Evolutionary conservation across 2,888 invertebrate genomes (phyloP), one percentile per base, ranked within the genome.

Genomic region (Adela reaumurella): DNA sequence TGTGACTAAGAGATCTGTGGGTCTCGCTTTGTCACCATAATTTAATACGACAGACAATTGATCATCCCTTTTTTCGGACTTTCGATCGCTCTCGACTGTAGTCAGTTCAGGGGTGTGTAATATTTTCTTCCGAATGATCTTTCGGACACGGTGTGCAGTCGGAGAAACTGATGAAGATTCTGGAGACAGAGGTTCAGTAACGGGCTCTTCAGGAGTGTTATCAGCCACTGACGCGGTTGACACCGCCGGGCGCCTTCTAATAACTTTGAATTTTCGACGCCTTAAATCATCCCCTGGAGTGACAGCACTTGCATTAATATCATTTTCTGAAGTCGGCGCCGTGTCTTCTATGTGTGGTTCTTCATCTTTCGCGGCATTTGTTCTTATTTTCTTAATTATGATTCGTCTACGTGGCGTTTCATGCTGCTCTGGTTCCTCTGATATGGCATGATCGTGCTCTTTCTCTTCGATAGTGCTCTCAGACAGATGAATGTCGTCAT

Each of bases 401-500:
- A 70, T 57, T 51, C 63, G 61, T 29, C 62, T 68, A 3, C 66
- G 65, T 24, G 52, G 51, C 49, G 55, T 59, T n/a, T 54, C 50
- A 45, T 58, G 55, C 53, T 61, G 59, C 29, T n/a, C n/a, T n/a
- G 55, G 57, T 2, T 59, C 53, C 4, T 63, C 62, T 24, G 52
- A 24, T 19, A 11, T 50, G 14, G 57, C 54, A 47, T 68, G 69
- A 24, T 67, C 61, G n/a, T 78, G 76, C 57, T 76, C 77, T 55
- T 76, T 70, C 54, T 76, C 77, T 58, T 66, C 74, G 51, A 77
- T 72, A n/a, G 74, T 67, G 61, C 70, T 74, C 61, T 79, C 80
- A n/a, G 80, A 80, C 43, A 79, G 59, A 48, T 64, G 62, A 52
- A 79, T 78, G 52, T 76, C 77, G 51, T 77, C 76, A 48, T 57